Base-by-base conservation (phyloP, 2,113 vertebrate genomes). In the Boulengeromyrus knoepffleri region DNA sequence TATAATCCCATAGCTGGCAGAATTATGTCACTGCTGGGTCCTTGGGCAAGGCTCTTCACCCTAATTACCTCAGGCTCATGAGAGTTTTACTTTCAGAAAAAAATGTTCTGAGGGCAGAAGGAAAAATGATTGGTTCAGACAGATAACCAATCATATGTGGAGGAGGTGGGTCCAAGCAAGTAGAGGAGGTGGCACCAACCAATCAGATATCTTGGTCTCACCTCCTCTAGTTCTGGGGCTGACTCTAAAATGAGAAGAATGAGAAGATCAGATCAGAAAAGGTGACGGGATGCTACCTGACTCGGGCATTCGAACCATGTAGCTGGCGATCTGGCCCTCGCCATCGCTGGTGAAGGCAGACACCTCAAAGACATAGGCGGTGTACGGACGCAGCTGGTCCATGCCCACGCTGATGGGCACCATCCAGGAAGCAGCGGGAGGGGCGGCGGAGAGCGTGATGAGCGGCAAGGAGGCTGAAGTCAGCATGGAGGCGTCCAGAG, bases 281-380 rank as follows among this genome's bases (percentile, higher is more conserved):
- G 31, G 36, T 77, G 74, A 17, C 0, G 74, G 74, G 31, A 13
- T 42, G 36, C 36, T 80, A 80, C 74, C 74, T 80, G 74, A 80
- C 74, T 80, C 74, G 4, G 74, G 74, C 92, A 97, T 99, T 90
- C 98, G 96, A 89, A 98, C 97, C 95, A 99, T 99, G 0, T 97
- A 96, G 89, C 98, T 99, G 89, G 98, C 97, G 86, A 98, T 96
- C 93, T 99, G 99, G 47, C 99, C 99, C 91, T 98, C 97, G 53
- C 95, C 96, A 88, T 99, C 98, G 0, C 95, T 97, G 85, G 97
- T 99, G 91, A 98, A 97, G 83, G 98, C 98, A n/a, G 98, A 99
- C 89, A 99, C 99, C 94, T 99, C 98, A 91, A 99, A 99, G 10
- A 99, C 96, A 52, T 99, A 99, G 0, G 98, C 97, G 0, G 98